Percentiles rank a stretch among this genome's conserved stretches.
phyloP scores from a whole-genome alignment of 2,113 vertebrate genomes.

The Psilopogon haemacephalus region DNA sequence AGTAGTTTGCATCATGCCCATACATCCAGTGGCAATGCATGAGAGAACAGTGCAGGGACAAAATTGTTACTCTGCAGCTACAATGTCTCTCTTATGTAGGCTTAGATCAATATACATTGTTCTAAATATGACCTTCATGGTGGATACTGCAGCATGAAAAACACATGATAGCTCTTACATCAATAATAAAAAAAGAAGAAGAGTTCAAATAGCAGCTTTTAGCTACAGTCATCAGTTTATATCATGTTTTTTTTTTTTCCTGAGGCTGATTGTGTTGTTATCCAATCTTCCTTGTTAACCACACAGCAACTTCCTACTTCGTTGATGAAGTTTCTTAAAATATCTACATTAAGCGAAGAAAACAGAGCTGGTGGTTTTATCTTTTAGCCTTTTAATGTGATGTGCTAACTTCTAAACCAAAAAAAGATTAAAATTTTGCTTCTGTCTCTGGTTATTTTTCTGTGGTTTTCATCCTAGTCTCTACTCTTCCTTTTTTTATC shows the following conservation, averaged over 20 bases:
- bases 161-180: conserved; percentile 33
- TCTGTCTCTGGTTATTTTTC: background rate
- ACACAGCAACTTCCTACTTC: conserved; percentile 27
- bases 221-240: conserved; percentile 10
- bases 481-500: background rate
- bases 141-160: background rate
- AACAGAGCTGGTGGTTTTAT: conserved; percentile 1
- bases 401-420: background rate
- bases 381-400: background rate
- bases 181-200: background rate
- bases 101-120: background rate
- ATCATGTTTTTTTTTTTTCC: background rate
- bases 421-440: background rate
- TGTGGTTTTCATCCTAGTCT: background rate
- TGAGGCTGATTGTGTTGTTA: conserved; percentile 1
- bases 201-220: conserved; percentile 46
- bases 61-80: background rate
- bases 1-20: background rate
- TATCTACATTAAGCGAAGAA: background rate
- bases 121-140: conserved; percentile 22
- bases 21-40: rapidly evolving
- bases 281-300: conserved; percentile 15
- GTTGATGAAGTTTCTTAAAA: conserved; percentile 43
- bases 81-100: background rate
- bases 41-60: background rate